Evolutionary conservation across 2,797 vertebrate species (phyloP).

Genomic region (Eremophila alpestris): DNA sequence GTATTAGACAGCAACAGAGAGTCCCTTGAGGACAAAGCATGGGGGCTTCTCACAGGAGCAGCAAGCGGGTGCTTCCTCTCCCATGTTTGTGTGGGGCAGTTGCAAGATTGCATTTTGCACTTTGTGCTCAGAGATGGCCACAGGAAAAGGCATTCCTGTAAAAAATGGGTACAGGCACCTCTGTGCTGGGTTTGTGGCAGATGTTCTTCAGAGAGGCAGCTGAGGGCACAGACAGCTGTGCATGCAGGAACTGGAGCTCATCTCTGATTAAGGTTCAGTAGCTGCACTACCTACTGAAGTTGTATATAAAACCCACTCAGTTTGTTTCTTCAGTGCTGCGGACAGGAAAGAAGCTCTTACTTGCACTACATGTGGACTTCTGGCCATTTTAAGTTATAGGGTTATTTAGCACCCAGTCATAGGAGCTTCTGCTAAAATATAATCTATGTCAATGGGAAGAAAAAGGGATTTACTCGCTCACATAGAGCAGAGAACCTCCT

Average conservation of each 20-base stretch:
- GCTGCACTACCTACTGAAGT: not conserved
- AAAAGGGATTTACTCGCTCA: not conserved
- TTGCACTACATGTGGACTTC: not conserved
- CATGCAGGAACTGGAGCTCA: not conserved
- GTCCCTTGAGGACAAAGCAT: accelerated
- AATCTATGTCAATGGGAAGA: accelerated
- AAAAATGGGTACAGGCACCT: not conserved
- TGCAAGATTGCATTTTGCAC: not conserved
- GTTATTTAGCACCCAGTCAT: not conserved
- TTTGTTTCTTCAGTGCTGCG: not conserved
- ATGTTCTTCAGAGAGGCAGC: not conserved
- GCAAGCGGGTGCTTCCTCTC: accelerated
- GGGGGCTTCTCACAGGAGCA: not conserved
- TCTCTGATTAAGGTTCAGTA: not conserved
- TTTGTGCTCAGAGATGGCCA: not conserved
- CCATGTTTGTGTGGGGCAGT: not conserved
- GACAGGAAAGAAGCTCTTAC: not conserved
- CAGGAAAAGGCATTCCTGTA: not conserved
- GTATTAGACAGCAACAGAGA: not conserved
- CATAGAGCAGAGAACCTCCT: not conserved
- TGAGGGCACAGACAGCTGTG: accelerated
- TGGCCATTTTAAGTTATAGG: not conserved
- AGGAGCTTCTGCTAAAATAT: not conserved
- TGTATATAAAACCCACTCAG: accelerated
- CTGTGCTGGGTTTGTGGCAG: not conserved